Evolutionary conservation across 2,888 invertebrate genomes (phyloP).

Genomic region (Bombylius discolor): DNA sequence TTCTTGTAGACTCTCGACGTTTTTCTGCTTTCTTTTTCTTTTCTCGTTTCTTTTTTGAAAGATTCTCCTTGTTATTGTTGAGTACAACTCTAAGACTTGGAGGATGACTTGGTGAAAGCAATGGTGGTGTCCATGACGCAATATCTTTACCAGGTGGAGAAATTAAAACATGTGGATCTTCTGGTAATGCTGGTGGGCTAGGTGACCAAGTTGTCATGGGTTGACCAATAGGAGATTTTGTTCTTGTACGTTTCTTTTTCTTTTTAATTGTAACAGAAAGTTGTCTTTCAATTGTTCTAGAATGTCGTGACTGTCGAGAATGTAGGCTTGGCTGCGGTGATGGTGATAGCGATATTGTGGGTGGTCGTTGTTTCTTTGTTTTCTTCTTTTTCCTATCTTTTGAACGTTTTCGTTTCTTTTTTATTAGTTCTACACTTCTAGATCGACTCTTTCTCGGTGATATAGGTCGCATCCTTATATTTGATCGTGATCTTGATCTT

Average conservation of each 20-base stretch:
- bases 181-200: conserved; percentile 13
- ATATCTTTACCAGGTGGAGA: conserved; percentile 14
- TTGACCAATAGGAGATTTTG: conserved; percentile 17
- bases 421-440: conserved; percentile 2
- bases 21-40: conserved; percentile 36
- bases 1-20: conserved; percentile 37
- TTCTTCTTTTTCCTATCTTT: conserved; percentile 12
- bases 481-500: conserved; percentile 14
- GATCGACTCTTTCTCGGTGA: conserved; percentile 1
- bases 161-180: conserved; percentile 15
- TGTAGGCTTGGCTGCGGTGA: conserved; percentile 5
- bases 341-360: neutral
- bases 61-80: conserved; percentile 41
- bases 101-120: conserved; percentile 33
- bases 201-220: neutral
- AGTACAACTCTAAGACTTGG: conserved; percentile 47
- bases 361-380: neutral
- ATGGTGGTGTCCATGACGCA: conserved; percentile 51
- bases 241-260: conserved; percentile 14
- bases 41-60: conserved; percentile 26
- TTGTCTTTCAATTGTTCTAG: neutral
- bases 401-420: conserved; percentile 6
- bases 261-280: conserved; percentile 7
- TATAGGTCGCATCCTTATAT: neutral
- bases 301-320: neutral